phyloP scores from a whole-genome alignment of 2,888 invertebrate species.

The Cephus pygmeus region DNA sequence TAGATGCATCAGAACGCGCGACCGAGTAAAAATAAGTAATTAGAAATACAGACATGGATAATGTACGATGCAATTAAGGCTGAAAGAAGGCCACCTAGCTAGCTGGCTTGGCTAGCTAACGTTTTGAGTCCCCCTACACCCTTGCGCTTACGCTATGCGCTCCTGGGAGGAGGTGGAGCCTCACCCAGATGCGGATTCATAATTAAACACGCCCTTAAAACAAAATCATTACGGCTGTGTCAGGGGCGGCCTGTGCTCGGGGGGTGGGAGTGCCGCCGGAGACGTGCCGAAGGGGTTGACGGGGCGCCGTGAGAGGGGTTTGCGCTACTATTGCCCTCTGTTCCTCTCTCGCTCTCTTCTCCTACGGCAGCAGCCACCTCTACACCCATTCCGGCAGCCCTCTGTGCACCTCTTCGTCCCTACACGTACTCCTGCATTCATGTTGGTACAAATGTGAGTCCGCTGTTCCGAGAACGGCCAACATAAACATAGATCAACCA shows the following conservation, averaged over 20 bases:
- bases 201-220: constrained; percentile 67
- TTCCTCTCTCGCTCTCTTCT: constrained; percentile 15
- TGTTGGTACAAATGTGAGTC: constrained; percentile 26
- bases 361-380: constrained; percentile 12
- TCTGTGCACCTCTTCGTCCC: constrained; percentile 22
- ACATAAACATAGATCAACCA: constrained; percentile 37
- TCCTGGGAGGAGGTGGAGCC: constrained; percentile 62
- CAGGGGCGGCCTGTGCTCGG: constrained; percentile 34
- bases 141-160: constrained; percentile 28
- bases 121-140: constrained; percentile 17
- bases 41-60: constrained; percentile 64
- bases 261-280: constrained; percentile 11
- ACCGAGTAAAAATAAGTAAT: constrained; percentile 61
- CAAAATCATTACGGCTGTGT: constrained; percentile 64
- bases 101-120: constrained; percentile 25
- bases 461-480: constrained; percentile 26
- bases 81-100: constrained; percentile 60
- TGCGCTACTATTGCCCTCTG: constrained; percentile 11
- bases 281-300: constrained; percentile 8
- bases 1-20: constrained; percentile 55
- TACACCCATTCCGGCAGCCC: constrained; percentile 11
- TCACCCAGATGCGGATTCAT: constrained; percentile 65
- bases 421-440: constrained; percentile 29
- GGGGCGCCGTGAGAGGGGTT: constrained; percentile 4
- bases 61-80: constrained; percentile 65